Base-by-base conservation (phyloP, 1,140 invertebrate species). In the Drosophila sucinea region DNA sequence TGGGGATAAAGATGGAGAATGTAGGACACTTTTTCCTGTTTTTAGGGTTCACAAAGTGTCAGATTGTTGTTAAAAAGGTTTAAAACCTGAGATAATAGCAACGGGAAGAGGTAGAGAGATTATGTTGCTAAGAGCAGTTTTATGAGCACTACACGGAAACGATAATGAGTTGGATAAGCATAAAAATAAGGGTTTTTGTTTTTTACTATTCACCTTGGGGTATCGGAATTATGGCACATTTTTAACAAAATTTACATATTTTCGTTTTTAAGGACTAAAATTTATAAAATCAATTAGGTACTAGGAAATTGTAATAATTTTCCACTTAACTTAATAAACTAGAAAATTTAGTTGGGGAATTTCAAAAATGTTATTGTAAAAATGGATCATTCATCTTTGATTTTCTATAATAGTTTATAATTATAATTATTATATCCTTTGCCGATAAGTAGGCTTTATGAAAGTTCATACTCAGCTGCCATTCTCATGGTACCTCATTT, bases 41-140 rank as follows among this genome's bases (percentile, higher is more conserved):
- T 40, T 40, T n/a, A 32, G 60, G 44, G 8, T 8, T 55, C 40
- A 64, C 73, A 62, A 70, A 77, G 74, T 77, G 74, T 70, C 67
- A 70, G 56, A 77, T 77, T 77, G 67, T 77, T 57, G 60, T 40
- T 44, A 40, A 61, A 61, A 61, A 61, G 25, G 40, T 40, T 61
- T 61, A 35, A 58, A 58, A 58, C 56, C 32, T 38, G 56, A 38
- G 32, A 23, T 38, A 58, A 58, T 58, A 32, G 56, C 54, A 27
- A 5, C 30, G n/a, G 10, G n/a, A 23, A 55, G 17, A 30, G n/a
- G 10, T 38, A 54, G 17, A n/a, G 38, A 66, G 55, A 56, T 66
- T 51, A 66, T 56, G 10, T 41, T 35, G 56, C 56, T 58, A 58
- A 58, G 32, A 58, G 56, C 32, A 33, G 33, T 58, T 58, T 58